phyloP scores from a whole-genome alignment of 2,113 vertebrate species.

The Oncorhynchus clarkii region DNA sequence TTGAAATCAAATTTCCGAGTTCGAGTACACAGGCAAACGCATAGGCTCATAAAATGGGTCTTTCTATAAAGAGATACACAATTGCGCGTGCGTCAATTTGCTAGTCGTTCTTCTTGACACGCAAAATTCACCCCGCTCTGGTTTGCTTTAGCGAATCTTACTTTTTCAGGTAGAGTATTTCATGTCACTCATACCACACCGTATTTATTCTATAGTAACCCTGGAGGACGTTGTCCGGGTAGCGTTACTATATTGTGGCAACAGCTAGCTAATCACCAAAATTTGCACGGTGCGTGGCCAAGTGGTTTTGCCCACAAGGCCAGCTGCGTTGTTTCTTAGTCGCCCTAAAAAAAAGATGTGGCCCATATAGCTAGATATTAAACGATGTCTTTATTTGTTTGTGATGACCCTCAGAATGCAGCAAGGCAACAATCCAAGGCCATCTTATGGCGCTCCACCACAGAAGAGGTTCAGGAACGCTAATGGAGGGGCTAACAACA shows the following conservation, averaged over 20 bases:
- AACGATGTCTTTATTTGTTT: background rate
- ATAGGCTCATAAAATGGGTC: background rate
- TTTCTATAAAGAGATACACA: background rate
- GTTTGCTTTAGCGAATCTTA: too few relatives aligned
- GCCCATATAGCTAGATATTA: background rate
- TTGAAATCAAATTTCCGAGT: background rate
- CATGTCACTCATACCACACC: too few relatives aligned
- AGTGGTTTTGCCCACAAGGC: background rate
- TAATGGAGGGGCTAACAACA: conserved; percentile 45
- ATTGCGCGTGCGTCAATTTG: background rate
- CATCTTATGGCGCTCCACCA: background rate
- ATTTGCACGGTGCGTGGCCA: too few relatives aligned
- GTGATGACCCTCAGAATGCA: conserved; percentile 26
- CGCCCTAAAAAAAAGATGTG: background rate
- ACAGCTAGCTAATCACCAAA: too few relatives aligned
- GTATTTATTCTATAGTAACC: too few relatives aligned
- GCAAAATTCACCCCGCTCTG: too few relatives aligned
- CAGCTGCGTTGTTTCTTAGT: background rate
- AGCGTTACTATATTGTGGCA: too few relatives aligned
- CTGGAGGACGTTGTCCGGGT: too few relatives aligned
- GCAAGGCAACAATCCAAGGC: background rate
- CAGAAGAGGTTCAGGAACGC: conserved; percentile 41
- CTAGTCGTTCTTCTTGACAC: background rate
- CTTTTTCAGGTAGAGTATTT: too few relatives aligned
- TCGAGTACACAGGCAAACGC: background rate